Percentiles rank a stretch among this genome's conserved stretches.
Conservation (phyloP, 2,888 invertebrate species). For the Trachelus iudaicus region DNA sequence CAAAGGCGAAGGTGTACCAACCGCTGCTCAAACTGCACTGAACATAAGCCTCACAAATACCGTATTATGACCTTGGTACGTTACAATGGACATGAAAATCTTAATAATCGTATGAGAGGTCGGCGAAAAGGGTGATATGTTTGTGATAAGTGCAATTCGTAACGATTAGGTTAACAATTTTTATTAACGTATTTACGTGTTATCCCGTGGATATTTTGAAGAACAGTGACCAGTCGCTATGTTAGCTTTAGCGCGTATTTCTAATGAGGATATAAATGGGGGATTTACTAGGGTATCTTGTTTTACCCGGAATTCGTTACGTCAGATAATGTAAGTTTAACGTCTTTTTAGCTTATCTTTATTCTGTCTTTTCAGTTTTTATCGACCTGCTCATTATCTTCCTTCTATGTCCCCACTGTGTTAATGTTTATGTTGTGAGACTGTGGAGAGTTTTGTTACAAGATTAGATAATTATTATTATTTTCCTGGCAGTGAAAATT, state of each 20-base stretch:
- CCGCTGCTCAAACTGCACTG: background rate
- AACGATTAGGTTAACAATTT: background rate
- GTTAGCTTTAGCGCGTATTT: background rate
- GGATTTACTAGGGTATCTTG: background rate
- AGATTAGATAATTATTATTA: background rate
- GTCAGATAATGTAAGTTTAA: background rate
- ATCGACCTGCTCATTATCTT: background rate
- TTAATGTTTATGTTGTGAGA: background rate
- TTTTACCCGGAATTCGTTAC: background rate
- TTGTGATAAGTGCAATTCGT: background rate
- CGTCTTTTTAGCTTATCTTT: background rate
- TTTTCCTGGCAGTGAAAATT: background rate
- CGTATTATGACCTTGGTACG: background rate
- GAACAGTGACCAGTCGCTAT: background rate
- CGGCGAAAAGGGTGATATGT: background rate
- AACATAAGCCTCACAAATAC: background rate
- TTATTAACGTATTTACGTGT: background rate
- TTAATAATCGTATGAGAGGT: background rate
- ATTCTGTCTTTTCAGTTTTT: background rate
- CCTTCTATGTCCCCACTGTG: too few relatives aligned
- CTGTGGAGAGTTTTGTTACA: background rate
- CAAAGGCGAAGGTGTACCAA: slow-evolving; percentile 9
- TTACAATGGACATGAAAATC: background rate
- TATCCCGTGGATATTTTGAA: background rate
- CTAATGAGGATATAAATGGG: background rate